These are phyloP conservation scores for Flabesymbios commensalis DNA, from an alignment of 2,888 invertebrate genomes.

Conservation along the genomic window DNA sequence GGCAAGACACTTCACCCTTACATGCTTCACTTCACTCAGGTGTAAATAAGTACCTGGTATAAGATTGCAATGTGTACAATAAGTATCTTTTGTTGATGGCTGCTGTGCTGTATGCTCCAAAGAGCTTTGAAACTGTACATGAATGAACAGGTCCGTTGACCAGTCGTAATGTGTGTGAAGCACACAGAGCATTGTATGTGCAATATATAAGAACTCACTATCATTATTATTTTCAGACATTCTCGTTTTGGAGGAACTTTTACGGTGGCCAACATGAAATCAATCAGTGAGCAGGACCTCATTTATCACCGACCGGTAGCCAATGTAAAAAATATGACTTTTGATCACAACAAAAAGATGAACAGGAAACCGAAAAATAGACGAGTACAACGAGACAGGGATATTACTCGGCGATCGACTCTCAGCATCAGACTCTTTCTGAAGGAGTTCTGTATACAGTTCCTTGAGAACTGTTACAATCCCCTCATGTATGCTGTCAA, in stretches of 20 bases:
- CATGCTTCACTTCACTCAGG: too few species aligned
- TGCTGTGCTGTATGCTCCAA: too few species aligned
- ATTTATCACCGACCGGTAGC: conserved; percentile 84
- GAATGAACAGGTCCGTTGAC: too few species aligned
- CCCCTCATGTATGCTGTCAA: conserved; percentile 86
- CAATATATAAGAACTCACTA: too few species aligned
- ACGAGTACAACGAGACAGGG: conserved; percentile 69
- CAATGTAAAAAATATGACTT: conserved; percentile 77
- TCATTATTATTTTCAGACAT: conserved; percentile 69
- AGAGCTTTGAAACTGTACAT: too few species aligned
- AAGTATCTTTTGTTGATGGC: too few species aligned
- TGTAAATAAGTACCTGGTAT: too few species aligned
- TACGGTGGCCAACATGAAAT: conserved; percentile 89
- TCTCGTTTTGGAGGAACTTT: conserved; percentile 94
- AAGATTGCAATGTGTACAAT: too few species aligned
- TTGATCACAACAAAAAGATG: conserved; percentile 72
- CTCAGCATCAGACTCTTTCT: conserved; percentile 82
- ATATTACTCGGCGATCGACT: conserved; percentile 78
- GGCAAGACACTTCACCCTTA: too few species aligned
- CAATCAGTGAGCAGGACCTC: conserved; percentile 80
- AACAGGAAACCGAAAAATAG: conserved; percentile 78
- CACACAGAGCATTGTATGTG: too few species aligned
- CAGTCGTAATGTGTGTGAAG: too few species aligned
- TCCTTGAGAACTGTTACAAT: conserved; percentile 90
- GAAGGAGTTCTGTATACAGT: conserved; percentile 92